phyloP scores from a whole-genome alignment of 2,888 invertebrate species.

The Zygogramma bicolorata region DNA sequence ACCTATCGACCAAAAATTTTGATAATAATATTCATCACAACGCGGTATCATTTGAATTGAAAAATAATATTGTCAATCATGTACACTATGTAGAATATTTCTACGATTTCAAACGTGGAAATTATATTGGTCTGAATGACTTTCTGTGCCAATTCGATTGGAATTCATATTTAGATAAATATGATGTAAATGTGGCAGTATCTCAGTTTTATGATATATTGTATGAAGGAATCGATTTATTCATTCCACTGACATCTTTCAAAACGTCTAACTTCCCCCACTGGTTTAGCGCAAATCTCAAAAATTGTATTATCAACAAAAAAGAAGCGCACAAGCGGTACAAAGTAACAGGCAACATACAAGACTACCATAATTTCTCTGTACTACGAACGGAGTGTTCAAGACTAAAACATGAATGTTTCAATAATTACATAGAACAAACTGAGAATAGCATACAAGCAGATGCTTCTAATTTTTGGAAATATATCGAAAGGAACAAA shows the following conservation, averaged over 20 bases:
- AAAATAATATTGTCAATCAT: not conserved
- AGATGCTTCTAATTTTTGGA: not conserved
- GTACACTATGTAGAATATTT: not conserved
- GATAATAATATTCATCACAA: not conserved
- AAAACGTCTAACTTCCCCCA: not conserved
- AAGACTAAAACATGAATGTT: slow-evolving; percentile 11
- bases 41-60: not conserved
- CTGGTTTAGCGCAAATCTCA: not conserved
- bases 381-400: not conserved
- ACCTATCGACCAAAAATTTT: not conserved
- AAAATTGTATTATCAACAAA: not conserved
- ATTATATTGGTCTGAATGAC: not conserved
- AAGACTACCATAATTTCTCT: slow-evolving; percentile 1
- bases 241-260: not conserved
- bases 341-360: not conserved
- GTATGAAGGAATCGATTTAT: not conserved
- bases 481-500: not conserved
- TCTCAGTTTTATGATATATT: not conserved
- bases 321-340: not conserved
- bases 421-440: not conserved
- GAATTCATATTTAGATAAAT: not conserved
- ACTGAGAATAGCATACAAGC: not conserved
- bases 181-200: not conserved
- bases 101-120: not conserved
- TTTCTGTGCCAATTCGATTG: not conserved